A percentile compares a stretch with the other conserved stretches of the same genome.
Conservation (phyloP, 2,888 invertebrate species). For the Lycophotia porphyrea region DNA sequence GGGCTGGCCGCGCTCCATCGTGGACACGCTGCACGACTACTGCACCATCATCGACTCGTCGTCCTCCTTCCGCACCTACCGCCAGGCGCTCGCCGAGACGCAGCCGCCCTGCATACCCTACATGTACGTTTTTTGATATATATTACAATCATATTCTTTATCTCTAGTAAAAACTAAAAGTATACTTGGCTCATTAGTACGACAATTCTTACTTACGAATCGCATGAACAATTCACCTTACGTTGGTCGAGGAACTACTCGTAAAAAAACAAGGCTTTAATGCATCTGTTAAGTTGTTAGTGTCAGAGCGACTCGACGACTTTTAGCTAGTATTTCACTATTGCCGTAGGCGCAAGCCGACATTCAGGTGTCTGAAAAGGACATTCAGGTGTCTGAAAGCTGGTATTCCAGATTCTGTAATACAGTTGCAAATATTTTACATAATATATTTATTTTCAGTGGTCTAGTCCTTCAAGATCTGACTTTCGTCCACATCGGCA, state of each 20-base stretch:
- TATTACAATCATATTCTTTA: neutral
- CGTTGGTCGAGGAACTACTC: neutral
- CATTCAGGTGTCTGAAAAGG: neutral
- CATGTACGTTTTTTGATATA: conserved; percentile 93
- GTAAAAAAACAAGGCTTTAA: neutral
- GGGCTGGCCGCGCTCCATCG: conserved; percentile 98
- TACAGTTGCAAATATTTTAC: neutral
- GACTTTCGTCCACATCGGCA: conserved; percentile 99
- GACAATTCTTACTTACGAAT: neutral
- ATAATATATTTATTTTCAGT: conserved; percentile 87
- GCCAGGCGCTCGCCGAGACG: conserved; percentile 97
- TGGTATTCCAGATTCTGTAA: neutral
- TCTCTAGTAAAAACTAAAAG: neutral
- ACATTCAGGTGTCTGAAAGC: neutral
- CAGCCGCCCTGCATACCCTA: conserved; percentile 99
- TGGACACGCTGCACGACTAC: conserved; percentile 98
- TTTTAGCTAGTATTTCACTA: neutral
- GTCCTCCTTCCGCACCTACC: conserved; percentile 99
- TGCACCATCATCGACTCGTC: conserved; percentile 99
- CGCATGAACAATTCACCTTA: neutral
- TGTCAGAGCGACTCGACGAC: neutral
- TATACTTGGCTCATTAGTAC: neutral
- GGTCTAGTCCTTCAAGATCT: conserved; percentile 99
- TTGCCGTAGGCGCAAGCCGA: neutral
- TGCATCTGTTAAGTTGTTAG: neutral